Evolutionary conservation across 2,797 vertebrate genomes (phyloP).

Genomic region (Tympanoctomys barrerae): DNA sequence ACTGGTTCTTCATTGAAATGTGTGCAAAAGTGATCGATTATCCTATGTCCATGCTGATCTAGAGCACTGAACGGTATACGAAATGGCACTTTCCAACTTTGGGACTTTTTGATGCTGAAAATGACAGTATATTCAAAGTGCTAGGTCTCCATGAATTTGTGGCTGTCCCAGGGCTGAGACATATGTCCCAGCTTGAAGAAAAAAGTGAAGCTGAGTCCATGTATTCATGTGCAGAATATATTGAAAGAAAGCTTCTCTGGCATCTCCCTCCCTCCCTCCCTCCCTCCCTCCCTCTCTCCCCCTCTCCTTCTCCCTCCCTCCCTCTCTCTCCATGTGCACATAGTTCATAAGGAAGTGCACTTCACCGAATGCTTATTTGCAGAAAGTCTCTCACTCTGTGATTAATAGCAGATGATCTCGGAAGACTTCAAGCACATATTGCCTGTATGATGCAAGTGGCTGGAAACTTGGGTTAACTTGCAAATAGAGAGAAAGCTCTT

Average conservation of each 20-base stretch:
- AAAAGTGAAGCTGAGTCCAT: background rate
- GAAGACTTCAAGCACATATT: background rate
- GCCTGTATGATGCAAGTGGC: background rate
- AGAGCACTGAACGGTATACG: background rate
- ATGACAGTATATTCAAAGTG: background rate
- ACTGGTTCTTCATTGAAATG: background rate
- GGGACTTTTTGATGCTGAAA: background rate
- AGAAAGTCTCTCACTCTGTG: background rate
- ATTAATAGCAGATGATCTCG: background rate
- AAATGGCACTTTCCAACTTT: background rate
- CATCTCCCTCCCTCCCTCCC: background rate
- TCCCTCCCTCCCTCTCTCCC: background rate
- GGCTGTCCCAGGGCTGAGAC: background rate
- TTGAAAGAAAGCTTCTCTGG: background rate
- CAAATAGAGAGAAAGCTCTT: background rate
- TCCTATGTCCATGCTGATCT: background rate
- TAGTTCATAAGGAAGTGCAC: background rate
- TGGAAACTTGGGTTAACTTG: background rate
- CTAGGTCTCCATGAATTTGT: background rate
- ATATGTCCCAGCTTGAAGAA: background rate
- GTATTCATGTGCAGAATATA: background rate
- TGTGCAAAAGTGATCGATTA: background rate
- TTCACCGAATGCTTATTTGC: slow-evolving; percentile 6
- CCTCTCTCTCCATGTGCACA: background rate
- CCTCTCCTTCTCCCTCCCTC: background rate